Percentiles rank a stretch among this genome's conserved stretches.
Evolutionary conservation across 2,797 vertebrate species (phyloP).

Genomic region (Sebastes minor): DNA sequence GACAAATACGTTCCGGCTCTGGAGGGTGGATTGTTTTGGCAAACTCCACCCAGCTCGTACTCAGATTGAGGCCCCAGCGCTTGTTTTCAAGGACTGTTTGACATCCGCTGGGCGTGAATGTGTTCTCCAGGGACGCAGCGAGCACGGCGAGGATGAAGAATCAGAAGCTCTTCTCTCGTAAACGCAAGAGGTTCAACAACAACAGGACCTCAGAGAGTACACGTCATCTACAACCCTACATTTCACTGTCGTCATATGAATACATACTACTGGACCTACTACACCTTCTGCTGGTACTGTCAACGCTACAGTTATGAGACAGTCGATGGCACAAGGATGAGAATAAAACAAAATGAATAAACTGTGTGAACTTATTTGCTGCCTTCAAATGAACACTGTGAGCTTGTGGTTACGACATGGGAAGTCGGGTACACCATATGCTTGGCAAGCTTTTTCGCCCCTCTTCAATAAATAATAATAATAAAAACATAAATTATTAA

Average conservation of each 20-base stretch:
- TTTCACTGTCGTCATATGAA: neutral
- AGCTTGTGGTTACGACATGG: no score
- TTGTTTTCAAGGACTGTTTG: conserved; percentile 54
- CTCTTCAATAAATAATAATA: neutral
- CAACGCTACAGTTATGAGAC: neutral
- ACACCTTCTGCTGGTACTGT: no score
- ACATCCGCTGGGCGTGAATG: conserved; percentile 48
- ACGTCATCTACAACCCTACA: neutral
- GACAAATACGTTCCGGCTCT: conserved; percentile 69
- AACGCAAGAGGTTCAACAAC: neutral
- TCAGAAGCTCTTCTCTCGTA: conserved; percentile 17
- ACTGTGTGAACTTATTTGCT: no score
- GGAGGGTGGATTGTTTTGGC: conserved; percentile 32
- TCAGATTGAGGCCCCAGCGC: conserved; percentile 15
- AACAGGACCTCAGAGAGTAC: conserved; percentile 3
- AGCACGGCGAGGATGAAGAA: conserved; percentile 5
- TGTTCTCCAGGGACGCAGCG: conserved; percentile 6
- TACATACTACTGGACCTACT: no score
- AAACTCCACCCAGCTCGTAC: conserved; percentile 50
- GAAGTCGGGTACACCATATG: no score
- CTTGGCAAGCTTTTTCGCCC: no score
- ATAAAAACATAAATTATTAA: neutral
- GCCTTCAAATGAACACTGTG: no score
- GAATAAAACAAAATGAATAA: no score
- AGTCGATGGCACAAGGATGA: no score